A percentile compares a stretch with the other conserved stretches of the same genome.
Conservation (phyloP, 2,888 invertebrate genomes). For the Phasia obesa region DNA sequence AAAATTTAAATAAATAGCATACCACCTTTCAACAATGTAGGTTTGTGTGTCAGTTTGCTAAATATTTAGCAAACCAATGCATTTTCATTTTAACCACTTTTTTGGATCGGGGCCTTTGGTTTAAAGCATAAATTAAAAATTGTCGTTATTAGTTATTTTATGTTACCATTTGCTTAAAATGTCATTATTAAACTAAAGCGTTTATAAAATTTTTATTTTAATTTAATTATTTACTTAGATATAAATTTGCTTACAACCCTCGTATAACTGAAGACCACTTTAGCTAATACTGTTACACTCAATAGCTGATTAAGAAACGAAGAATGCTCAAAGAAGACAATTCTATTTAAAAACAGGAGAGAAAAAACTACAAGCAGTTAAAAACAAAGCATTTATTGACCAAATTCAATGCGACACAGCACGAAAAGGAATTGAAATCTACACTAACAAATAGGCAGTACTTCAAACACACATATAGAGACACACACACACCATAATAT, state of each 20-base stretch:
- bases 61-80: too few relatives aligned
- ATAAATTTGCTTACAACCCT: not conserved
- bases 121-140: too few relatives aligned
- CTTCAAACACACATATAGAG: not conserved
- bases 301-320: slow-evolving; percentile 9
- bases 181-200: too few relatives aligned
- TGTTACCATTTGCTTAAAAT: too few relatives aligned
- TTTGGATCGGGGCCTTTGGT: too few relatives aligned
- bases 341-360: not conserved
- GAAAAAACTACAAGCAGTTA: slow-evolving; percentile 33
- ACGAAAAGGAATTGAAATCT: slow-evolving; percentile 53
- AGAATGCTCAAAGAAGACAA: slow-evolving; percentile 44
- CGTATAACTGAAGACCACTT: not conserved
- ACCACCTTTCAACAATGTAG: too few relatives aligned
- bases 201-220: too few relatives aligned
- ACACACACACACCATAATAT: not conserved
- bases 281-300: not conserved
- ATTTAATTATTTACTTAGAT: not conserved
- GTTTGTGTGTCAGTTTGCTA: too few relatives aligned
- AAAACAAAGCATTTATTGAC: slow-evolving; percentile 57
- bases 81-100: too few relatives aligned
- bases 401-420: slow-evolving; percentile 49
- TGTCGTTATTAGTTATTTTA: too few relatives aligned
- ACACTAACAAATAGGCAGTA: slow-evolving; percentile 14
- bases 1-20: too few relatives aligned